Evolutionary conservation across 2,797 vertebrate genomes (phyloP).

Genomic region (Paratrypauchen microcephalus): DNA sequence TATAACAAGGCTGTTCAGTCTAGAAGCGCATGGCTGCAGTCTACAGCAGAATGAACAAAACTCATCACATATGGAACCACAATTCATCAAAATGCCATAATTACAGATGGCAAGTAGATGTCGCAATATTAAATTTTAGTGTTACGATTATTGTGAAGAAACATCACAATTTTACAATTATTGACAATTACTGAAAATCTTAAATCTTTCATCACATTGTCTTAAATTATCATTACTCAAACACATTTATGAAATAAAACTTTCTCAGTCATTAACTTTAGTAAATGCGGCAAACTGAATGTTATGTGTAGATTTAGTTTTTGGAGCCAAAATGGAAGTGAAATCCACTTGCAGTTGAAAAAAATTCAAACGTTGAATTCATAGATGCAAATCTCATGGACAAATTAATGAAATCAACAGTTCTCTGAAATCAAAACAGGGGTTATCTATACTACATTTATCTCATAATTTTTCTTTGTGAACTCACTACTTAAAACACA

Average conservation of each 20-base stretch:
- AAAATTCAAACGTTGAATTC: neutral
- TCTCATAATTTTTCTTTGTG: neutral
- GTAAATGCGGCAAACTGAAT: neutral
- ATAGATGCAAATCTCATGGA: neutral
- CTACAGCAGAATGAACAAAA: neutral
- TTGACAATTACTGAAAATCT: neutral
- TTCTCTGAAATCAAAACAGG: neutral
- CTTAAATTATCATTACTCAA: neutral
- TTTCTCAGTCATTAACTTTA: neutral
- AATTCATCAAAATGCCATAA: neutral
- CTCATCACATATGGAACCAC: neutral
- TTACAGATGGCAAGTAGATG: neutral
- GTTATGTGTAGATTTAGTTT: too few species aligned
- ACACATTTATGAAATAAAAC: neutral
- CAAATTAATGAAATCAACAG: neutral
- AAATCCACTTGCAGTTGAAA: neutral
- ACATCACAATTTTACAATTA: neutral
- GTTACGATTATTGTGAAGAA: neutral
- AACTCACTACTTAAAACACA: neutral
- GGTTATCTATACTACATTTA: neutral
- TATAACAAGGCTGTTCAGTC: slow-evolving; percentile 12
- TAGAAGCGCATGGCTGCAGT: slow-evolving; percentile 8
- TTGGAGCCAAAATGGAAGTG: too few species aligned
- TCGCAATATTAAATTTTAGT: neutral
- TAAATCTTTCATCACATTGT: neutral